A percentile compares a stretch with the other conserved stretches of the same genome.
These are phyloP conservation scores for Zaprionus obscuricornis DNA, from an alignment of 2,888 invertebrate genomes.

Conservation along the genomic window DNA sequence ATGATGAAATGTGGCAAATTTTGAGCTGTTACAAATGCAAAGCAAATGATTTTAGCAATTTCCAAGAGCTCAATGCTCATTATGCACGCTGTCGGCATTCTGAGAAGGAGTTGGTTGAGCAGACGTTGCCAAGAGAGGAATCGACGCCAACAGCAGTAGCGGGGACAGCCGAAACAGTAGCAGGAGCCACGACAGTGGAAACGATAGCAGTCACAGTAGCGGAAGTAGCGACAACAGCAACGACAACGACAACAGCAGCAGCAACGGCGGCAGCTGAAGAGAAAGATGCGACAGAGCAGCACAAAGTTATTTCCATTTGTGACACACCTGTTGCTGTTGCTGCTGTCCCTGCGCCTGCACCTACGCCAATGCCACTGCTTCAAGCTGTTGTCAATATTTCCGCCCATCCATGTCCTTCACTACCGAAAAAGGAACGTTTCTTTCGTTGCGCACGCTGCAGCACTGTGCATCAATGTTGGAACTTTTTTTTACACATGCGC, in stretches of 20 bases:
- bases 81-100: conserved; percentile 85
- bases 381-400: too few relatives aligned
- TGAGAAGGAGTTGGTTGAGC: too few relatives aligned
- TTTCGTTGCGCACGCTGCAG: conserved; percentile 92
- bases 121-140: conserved; percentile 11
- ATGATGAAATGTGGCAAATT: neutral
- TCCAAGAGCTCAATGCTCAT: conserved; percentile 88
- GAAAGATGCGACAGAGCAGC: too few relatives aligned
- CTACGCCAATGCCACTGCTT: neutral
- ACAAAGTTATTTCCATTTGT: too few relatives aligned
- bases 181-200: neutral
- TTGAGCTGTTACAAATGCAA: conserved; percentile 88
- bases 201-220: neutral
- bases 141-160: conserved; percentile 50
- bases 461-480: conserved; percentile 94
- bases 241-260: conserved; percentile 77
- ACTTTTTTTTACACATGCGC: conserved; percentile 92
- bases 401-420: too few relatives aligned
- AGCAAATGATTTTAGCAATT: conserved; percentile 87
- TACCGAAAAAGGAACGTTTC: conserved; percentile 85
- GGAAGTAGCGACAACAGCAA: conserved; percentile 45
- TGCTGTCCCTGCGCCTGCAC: neutral
- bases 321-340: too few relatives aligned
- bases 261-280: conserved; percentile 2
- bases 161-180: neutral